Conservation (phyloP, 2,113 vertebrate genomes). For the Coturnix japonica region DNA sequence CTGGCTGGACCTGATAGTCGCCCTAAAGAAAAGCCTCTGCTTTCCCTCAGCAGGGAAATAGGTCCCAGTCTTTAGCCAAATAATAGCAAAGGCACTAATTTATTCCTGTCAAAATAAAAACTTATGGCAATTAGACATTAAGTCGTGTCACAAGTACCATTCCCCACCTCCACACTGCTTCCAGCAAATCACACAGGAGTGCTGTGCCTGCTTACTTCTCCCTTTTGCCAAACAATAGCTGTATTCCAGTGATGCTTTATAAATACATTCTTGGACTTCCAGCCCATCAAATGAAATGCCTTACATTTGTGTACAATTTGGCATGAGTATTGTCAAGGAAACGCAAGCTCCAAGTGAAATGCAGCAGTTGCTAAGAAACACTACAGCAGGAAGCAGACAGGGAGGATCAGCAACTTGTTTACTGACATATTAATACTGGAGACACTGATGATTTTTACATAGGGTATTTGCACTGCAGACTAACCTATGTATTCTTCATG, state of each 20-base stretch:
- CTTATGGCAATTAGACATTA: background rate
- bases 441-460: background rate
- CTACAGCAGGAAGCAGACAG: background rate
- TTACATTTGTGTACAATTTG: background rate
- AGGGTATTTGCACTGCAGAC: background rate
- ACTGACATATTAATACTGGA: background rate
- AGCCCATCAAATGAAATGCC: background rate
- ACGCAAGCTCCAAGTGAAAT: background rate
- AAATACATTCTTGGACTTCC: background rate
- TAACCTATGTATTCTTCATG: background rate
- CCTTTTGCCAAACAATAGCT: background rate
- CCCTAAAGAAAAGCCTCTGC: background rate
- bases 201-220: background rate
- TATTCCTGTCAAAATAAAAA: background rate
- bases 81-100: background rate
- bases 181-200: background rate
- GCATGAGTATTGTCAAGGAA: slow-evolving; percentile 13
- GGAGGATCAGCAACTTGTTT: background rate
- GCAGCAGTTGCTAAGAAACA: slow-evolving; percentile 65
- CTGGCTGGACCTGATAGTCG: background rate
- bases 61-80: background rate
- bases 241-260: background rate
- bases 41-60: background rate
- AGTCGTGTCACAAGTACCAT: background rate
- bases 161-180: background rate